Percentiles rank a stretch among this genome's conserved stretches.
Evolutionary conservation across 2,888 invertebrate species (phyloP).

Genomic region (Tupiocoris notatus): DNA sequence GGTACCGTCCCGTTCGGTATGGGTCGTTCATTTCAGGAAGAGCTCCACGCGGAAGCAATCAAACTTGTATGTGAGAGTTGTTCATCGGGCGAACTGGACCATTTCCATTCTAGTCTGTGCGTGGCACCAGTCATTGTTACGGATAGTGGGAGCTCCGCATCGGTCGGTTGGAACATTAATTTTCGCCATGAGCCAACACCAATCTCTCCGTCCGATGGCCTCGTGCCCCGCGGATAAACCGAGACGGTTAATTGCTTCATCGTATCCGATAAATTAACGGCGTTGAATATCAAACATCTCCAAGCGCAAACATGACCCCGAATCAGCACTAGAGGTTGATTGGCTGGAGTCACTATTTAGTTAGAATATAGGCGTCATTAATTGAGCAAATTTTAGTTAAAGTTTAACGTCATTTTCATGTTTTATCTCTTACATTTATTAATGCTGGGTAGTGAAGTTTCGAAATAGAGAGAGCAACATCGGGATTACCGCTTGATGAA

Average conservation of each 20-base stretch:
- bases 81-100: background rate
- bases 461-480: no score
- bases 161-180: background rate
- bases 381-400: no score
- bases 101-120: background rate
- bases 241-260: conserved; percentile 13
- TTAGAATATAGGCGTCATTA: no score
- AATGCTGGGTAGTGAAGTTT: no score
- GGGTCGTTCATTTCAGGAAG: no score
- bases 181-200: background rate
- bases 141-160: background rate
- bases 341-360: no score
- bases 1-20: no score
- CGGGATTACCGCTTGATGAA: no score
- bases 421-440: no score
- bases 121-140: background rate
- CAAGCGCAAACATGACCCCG: conserved; percentile 1
- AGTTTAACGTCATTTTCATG: no score
- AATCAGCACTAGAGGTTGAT: no score
- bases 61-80: background rate
- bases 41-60: background rate
- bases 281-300: conserved; percentile 23
- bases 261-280: conserved; percentile 5
- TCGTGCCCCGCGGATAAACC: background rate
- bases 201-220: background rate